Base-by-base conservation (phyloP, 2,797 vertebrate species). In the Zenarchopterus dispar region DNA sequence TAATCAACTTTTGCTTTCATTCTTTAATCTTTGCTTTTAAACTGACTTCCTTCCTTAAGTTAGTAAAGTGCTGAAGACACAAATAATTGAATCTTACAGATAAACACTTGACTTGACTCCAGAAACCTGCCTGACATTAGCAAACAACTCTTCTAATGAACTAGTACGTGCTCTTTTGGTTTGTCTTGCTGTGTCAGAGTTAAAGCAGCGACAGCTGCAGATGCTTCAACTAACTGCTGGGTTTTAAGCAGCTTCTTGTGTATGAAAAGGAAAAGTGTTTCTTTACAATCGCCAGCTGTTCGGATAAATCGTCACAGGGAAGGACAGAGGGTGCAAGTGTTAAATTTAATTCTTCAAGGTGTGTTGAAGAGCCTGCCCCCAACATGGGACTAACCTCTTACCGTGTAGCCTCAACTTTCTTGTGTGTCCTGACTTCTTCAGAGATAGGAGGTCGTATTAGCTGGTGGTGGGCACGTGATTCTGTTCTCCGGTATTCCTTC, bases 351-450 rank as follows among this genome's bases (percentile, higher is more conserved):
- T 31, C 18, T 69, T 75, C 43, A 56, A 62, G 56, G 42, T 68
- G 73, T 10, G 36, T 55, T 65, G 23, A 51, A 26, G 57, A 65
- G 58, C 16, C 74, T 72, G 64, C 53, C 63, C 70, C 56, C 75
- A 75, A 81, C 77, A 79, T 80, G 73, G 68, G 69, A 31, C 62
- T 72, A 67, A 78, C 73, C 54, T 31, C 79, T 76, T 68, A 73
- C 61, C 68, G 67, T 56, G 58, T 24, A 70, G 51, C 52, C 26
- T 52, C 51, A 62, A 28, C 55, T 51, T 57, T 57, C 48, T 61
- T 46, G 46, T 47, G 55, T 54, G 73, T 43, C 49, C 42, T 56
- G 36, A 60, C 21, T 76, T 33, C 63, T 71, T 53, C 48, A 64
- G 23, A 62, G 75, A 81, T 70, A 24, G n/a, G 26, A 61, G 19